Percentiles rank a stretch among this genome's conserved stretches.
These are phyloP conservation scores for Villa cingulata DNA, from an alignment of 2,888 invertebrate species.

Conservation along the genomic window DNA sequence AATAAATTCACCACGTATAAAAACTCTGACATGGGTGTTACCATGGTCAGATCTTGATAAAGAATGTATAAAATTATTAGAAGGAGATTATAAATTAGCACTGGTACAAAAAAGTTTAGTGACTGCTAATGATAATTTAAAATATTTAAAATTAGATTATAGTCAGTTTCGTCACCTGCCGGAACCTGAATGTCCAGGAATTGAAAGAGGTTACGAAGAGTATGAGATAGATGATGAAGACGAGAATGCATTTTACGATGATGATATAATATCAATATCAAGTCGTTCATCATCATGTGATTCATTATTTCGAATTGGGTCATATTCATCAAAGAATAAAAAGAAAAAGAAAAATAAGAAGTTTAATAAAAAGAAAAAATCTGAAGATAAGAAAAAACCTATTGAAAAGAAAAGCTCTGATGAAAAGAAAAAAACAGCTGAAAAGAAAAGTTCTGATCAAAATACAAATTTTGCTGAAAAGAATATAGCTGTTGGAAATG, in stretches of 20 bases:
- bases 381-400: not conserved
- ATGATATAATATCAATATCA: not conserved
- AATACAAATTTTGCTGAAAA: too few relatives aligned
- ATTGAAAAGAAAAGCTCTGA: not conserved
- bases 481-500: too few relatives aligned
- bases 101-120: slow-evolving; percentile 11
- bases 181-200: slow-evolving; percentile 17
- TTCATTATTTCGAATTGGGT: not conserved
- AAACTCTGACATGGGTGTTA: slow-evolving; percentile 45
- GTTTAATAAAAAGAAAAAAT: not conserved
- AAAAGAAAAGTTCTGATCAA: not conserved
- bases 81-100: slow-evolving; percentile 33
- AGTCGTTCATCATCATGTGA: not conserved
- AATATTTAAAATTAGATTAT: slow-evolving; percentile 49
- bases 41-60: slow-evolving; percentile 42
- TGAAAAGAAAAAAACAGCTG: not conserved
- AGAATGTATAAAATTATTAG: slow-evolving; percentile 38
- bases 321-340: not conserved
- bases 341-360: not conserved
- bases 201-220: slow-evolving; percentile 19
- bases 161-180: slow-evolving; percentile 46
- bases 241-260: not conserved
- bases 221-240: slow-evolving; percentile 3
- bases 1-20: slow-evolving; percentile 44
- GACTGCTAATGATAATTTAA: slow-evolving; percentile 26